Base-by-base conservation (phyloP, 2,797 vertebrate species). In the Enteromius thamalakanensis region DNA sequence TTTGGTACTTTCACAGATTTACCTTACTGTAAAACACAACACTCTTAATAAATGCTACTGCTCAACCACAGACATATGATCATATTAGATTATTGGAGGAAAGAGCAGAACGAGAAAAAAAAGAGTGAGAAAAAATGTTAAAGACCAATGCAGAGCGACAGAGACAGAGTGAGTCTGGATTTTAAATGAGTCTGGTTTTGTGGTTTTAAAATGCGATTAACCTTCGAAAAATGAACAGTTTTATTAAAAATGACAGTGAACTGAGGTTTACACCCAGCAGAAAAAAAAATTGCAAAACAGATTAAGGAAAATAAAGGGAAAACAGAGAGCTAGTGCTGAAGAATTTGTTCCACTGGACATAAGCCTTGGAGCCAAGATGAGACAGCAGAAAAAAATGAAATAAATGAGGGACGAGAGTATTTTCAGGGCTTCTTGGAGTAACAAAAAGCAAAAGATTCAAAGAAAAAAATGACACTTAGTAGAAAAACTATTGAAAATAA, bases 241-340 rank as follows among this genome's bases (percentile, higher is more conserved):
- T 75, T 55, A 82, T 82, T 68, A 4, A 58, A 67, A 76, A 58
- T 68, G 72, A 76, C 49, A 76, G 23, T 32, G 71, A 75, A 82
- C 49, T 37, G 15, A 76, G 42, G 37, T 80, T 62, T 21, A 42
- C 37, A 64, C 69, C 21, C 3, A 65, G 23, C 15, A 34, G 26
- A 78, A 82, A 51, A 64, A 40, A 67, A 34, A 26, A 53, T 1
- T 15, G 51, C 40, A 23, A 74, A 70, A 71, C n/a, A 72, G 69
- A 68, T 75, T 69, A 67, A 40, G 76, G 74, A 75, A 29, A 65
- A 53, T 49, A 60, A 65, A 47, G 26, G 81, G 12, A 58, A 62
- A 5, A 37, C 53, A 74, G 32, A 74, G 29, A 42, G 55, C 55
- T 55, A 34, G 26, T 1, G 3, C 40, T 34, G 1, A 81, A 32